These are phyloP conservation scores for Raja brachyura DNA, from an alignment of 2,113 vertebrate genomes.

Conservation along the genomic window DNA sequence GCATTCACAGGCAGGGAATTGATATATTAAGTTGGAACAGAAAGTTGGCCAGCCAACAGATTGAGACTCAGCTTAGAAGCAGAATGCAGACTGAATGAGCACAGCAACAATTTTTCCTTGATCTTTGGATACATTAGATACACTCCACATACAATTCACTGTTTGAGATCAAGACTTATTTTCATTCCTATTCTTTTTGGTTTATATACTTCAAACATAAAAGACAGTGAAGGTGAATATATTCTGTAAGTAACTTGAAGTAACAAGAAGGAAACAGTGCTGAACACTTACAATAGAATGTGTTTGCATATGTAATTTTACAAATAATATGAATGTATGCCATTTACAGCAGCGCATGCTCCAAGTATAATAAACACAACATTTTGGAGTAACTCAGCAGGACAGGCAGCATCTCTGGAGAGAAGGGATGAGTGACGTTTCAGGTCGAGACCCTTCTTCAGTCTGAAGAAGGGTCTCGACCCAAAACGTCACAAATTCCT, in stretches of 20 bases:
- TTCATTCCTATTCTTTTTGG: not conserved
- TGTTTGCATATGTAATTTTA: not conserved
- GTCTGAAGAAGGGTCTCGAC: no score
- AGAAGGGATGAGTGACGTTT: no score
- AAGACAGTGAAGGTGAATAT: not conserved
- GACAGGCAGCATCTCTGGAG: no score
- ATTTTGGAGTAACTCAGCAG: no score
- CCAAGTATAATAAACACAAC: no score
- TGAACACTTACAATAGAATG: not conserved
- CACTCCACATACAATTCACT: not conserved
- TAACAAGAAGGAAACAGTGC: not conserved
- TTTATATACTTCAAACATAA: not conserved
- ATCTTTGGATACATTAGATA: not conserved
- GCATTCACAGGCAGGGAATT: not conserved
- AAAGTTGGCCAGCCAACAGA: not conserved
- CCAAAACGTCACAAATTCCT: no score
- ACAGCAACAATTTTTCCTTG: not conserved
- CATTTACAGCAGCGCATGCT: no score
- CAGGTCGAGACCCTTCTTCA: no score
- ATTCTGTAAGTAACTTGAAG: not conserved
- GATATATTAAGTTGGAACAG: not conserved
- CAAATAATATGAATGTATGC: no score
- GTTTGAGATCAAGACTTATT: not conserved
- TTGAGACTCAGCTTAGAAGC: not conserved
- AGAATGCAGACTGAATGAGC: not conserved